Percentiles rank a stretch among this genome's conserved stretches.
phyloP scores from a whole-genome alignment of 2,888 invertebrate species.

The Gonocerus acuteangulatus region DNA sequence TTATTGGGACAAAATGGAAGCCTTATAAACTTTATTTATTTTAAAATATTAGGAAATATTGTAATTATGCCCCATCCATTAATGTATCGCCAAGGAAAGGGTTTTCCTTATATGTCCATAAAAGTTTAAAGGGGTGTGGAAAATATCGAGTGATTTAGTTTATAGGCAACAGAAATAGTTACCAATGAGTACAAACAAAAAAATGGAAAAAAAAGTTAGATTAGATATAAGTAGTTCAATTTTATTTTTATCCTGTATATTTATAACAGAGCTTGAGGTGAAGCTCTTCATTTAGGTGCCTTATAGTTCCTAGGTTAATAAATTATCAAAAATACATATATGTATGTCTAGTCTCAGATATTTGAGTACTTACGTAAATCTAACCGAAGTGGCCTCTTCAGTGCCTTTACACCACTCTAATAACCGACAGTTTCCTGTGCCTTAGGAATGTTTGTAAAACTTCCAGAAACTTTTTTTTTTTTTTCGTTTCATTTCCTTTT shows the following conservation, averaged over 20 bases:
- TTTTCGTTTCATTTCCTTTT: not conserved
- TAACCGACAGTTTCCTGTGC: conserved; percentile 21
- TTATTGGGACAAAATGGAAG: conserved; percentile 13
- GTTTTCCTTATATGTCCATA: conserved; percentile 14
- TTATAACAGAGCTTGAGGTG: conserved; percentile 11
- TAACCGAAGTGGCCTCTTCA: conserved; percentile 2
- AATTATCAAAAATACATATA: conserved; percentile 5
- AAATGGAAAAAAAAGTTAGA: conserved; percentile 10
- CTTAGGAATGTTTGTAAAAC: conserved; percentile 24
- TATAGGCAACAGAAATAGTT: conserved; percentile 26
- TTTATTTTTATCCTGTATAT: conserved; percentile 25
- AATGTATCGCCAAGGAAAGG: conserved; percentile 11
- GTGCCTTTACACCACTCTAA: conserved; percentile 19
- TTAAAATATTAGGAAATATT: conserved; percentile 22
- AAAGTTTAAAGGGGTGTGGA: conserved; percentile 18
- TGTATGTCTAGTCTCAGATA: conserved; percentile 19
- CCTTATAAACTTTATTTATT: conserved; percentile 12
- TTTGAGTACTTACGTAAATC: conserved; percentile 16
- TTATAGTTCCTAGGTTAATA: conserved; percentile 29
- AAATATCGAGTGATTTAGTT: conserved; percentile 19
- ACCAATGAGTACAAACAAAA: conserved; percentile 23
- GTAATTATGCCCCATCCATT: conserved; percentile 17
- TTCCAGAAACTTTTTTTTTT: conserved; percentile 1
- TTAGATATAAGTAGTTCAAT: conserved; percentile 19
- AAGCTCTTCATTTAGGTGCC: conserved; percentile 25